Evolutionary conservation across 2,888 invertebrate species (phyloP), one percentile per base, ranked within the genome.

Genomic region (Epicampocera succincta): DNA sequence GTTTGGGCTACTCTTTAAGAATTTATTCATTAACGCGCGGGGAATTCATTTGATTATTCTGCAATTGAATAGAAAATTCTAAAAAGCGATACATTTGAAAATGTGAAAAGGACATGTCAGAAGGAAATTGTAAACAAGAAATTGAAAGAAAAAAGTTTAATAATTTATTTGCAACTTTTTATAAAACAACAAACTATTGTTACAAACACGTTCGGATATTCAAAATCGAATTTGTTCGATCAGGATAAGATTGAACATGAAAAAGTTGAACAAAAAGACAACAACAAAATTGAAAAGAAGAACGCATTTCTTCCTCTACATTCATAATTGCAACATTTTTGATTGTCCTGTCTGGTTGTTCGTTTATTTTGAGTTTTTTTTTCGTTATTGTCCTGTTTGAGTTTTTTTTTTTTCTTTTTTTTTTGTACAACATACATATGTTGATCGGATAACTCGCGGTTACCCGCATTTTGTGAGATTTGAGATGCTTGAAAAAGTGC

Each of bases 361-460:
- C 40, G 5, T 33, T 66, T 54, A 25, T 42, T 60, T 6, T 52
- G 8, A 29, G 8, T 40, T 17, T n/a, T 19, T 74, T 25, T 58
- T 33, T 33, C 25, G 1, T 56, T 46, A 58, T 73, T 50, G 74
- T 78, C 73, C 63, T 82, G 74, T 73, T 61, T 68, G 33, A 61
- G 72, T 40, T 50, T 75, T 38, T 56, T n/a, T n/a, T n/a, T n/a
- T n/a, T n/a, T n/a, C n/a, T n/a, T n/a, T n/a, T n/a, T n/a, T n/a
- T 85, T 78, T 80, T 85, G 85, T 87, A 85, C 86, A 85, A 40
- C 65, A 25, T 42, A 9, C 29, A 29, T 29, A 6, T 29, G 29
- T 6, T 86, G 87, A 88, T 88, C 88, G 88, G 87, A 88, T 88
- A 89, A 85, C 89, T 85, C 77, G 73, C 80, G 80, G 73, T 48